Base-by-base conservation (phyloP, 2,888 invertebrate species). In the Ochropacha duplaris region DNA sequence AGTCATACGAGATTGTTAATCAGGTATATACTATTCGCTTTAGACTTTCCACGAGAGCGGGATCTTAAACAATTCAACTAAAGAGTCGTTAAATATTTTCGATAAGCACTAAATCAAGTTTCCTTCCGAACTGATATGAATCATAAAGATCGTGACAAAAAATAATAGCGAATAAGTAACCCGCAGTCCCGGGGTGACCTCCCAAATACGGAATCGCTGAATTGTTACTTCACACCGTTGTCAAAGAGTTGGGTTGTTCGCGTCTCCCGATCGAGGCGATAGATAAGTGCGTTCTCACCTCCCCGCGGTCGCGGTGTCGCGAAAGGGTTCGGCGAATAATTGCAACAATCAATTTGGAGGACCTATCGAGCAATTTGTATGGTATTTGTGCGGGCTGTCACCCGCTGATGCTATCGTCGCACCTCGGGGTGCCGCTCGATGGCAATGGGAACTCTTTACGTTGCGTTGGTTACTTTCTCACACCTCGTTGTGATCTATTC, bases 311-410 rank as follows among this genome's bases (percentile, higher is more conserved):
- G 85, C 81, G 71, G 68, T 71, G 69, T 84, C 79, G 87, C 86
- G 85, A 89, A 92, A 91, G 91, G 92, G 90, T 90, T 90, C 86
- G 84, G 83, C 82, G 86, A 91, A 91, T 90, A 91, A 92, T 92
- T 91, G 92, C 92, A 89, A 92, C 92, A 92, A 92, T 92, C 90
- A 90, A 89, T 90, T 83, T 87, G 80, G 81, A 91, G 89, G 87
- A 91, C 89, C 86, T 78, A 91, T 92, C 90, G 92, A 90, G 78
- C 87, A 89, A 91, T 91, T 92, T 91, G 91, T 92, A 90, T 87
- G 90, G 89, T 90, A 87, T 91, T 90, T 90, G 92, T 92, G 92
- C 92, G 92, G 92, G 92, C 85, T 90, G 91, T 89, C 89, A 87
- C 88, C 89, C 87, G 88, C 85, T 86, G 92, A 90, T 92, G 84